Evolutionary conservation across 1,140 invertebrate species (phyloP).

Genomic region (Thaumatotibia leucotreta): DNA sequence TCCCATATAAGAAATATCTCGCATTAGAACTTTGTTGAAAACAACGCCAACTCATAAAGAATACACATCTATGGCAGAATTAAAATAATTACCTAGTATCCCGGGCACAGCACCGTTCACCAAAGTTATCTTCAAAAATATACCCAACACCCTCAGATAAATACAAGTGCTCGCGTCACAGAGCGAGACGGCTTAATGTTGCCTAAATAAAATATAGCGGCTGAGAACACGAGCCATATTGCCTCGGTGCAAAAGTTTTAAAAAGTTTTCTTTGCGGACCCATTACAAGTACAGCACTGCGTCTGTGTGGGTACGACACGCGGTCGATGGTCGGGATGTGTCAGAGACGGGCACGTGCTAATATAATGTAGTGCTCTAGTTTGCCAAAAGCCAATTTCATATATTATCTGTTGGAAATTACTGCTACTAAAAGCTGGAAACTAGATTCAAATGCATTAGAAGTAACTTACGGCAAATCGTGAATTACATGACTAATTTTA

Average conservation of each 20-base stretch:
- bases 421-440: background rate
- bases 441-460: background rate
- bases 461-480: background rate
- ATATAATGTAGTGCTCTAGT: background rate
- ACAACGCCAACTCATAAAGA: constrained; percentile 60
- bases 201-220: constrained; percentile 76
- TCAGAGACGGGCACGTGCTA: constrained; percentile 13
- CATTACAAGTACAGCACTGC: constrained; percentile 70
- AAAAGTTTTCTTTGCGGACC: constrained; percentile 78
- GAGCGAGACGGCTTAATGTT: constrained; percentile 59
- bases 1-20: too few relatives aligned
- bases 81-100: constrained; percentile 75
- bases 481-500: background rate
- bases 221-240: constrained; percentile 77
- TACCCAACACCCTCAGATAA: constrained; percentile 38
- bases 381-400: background rate
- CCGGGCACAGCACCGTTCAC: constrained; percentile 63
- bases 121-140: constrained; percentile 39
- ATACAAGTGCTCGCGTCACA: constrained; percentile 21
- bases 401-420: background rate
- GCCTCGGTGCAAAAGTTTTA: constrained; percentile 77
- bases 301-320: constrained; percentile 59
- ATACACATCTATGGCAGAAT: constrained; percentile 73
- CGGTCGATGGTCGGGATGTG: constrained; percentile 60
- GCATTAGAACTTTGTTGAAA: background rate